These are phyloP conservation scores for Rousettus madagascariensis DNA, from an alignment of 2,797 vertebrate genomes.

Conservation along the genomic window DNA sequence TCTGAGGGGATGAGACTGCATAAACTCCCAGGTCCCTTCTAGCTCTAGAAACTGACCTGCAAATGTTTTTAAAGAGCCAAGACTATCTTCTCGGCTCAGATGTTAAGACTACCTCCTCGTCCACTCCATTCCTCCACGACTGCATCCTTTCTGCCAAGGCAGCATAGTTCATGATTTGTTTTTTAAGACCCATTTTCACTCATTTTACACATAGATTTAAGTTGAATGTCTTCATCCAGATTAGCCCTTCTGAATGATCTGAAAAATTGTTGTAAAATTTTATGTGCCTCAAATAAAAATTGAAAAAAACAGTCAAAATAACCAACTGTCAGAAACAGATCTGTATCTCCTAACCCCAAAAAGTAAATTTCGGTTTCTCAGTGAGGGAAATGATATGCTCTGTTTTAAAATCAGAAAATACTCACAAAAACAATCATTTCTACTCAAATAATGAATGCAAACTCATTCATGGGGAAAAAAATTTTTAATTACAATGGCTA, in stretches of 20 bases:
- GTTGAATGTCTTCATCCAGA: background rate
- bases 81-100: background rate
- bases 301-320: background rate
- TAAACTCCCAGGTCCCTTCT: background rate
- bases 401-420: constrained; percentile 39
- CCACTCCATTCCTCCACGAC: background rate
- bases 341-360: constrained; percentile 5
- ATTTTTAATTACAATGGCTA: background rate
- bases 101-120: background rate
- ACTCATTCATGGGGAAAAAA: background rate
- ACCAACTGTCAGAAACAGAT: background rate
- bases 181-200: constrained; percentile 1
- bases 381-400: constrained; percentile 1
- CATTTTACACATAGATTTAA: background rate
- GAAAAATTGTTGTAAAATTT: background rate
- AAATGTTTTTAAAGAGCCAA: background rate
- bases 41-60: background rate
- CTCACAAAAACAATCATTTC: background rate
- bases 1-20: background rate
- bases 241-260: constrained; percentile 26
- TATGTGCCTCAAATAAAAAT: background rate
- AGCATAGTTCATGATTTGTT: background rate
- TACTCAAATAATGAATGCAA: constrained; percentile 28
- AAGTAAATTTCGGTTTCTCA: constrained; percentile 36
- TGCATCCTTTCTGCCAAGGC: background rate